phyloP scores from a whole-genome alignment of 2,113 vertebrate genomes.

The Orientallactaga bullata region DNA sequence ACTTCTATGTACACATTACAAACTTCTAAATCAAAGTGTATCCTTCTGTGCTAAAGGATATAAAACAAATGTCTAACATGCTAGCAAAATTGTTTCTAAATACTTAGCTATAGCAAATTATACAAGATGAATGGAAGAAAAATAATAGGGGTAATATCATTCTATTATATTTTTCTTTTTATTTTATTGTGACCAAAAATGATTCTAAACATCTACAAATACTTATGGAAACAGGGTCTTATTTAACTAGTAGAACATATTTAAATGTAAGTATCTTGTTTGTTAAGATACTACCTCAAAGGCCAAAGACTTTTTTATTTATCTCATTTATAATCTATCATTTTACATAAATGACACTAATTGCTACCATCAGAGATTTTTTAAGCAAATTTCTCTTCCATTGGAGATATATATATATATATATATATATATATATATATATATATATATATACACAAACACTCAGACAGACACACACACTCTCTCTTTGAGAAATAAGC shows the following conservation, averaged over 20 bases:
- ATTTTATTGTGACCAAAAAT: constrained; percentile 30
- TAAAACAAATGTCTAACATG: neutral
- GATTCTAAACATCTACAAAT: neutral
- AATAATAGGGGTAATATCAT: neutral
- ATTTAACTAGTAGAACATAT: neutral
- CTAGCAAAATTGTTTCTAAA: neutral
- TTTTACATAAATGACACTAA: neutral
- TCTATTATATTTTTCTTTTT: neutral
- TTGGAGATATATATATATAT: neutral
- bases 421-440: neutral
- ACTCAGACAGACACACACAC: too few species aligned
- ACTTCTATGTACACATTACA: neutral
- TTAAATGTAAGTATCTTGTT: neutral
- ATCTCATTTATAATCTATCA: neutral
- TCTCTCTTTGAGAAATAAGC: constrained; percentile 12
- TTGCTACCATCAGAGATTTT: neutral
- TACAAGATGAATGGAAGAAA: neutral
- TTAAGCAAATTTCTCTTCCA: neutral
- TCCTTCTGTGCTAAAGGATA: neutral
- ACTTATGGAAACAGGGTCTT: neutral
- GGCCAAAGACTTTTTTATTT: neutral
- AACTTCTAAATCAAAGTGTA: neutral
- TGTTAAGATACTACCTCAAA: neutral
- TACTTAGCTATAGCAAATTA: neutral
- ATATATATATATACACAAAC: neutral